Evolutionary conservation across 2,888 invertebrate genomes (phyloP).

Genomic region (Holacanthella duospinosa): DNA sequence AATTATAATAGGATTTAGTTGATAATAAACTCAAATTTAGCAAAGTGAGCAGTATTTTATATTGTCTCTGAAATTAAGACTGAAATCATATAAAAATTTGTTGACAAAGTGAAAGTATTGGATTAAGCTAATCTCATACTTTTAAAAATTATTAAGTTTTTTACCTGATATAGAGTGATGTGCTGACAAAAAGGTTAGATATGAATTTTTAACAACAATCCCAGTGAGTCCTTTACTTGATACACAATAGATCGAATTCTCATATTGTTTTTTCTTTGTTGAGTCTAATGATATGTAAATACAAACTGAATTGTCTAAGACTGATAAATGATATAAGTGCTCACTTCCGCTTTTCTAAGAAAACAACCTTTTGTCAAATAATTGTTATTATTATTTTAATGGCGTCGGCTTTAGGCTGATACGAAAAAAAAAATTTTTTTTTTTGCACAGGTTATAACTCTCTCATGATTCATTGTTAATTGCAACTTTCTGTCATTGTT

Average conservation of each 20-base stretch:
- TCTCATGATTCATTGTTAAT: too few species aligned
- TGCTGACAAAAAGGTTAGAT: too few species aligned
- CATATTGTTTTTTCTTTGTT: background rate
- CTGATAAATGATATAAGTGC: background rate
- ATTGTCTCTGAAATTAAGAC: too few species aligned
- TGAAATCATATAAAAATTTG: too few species aligned
- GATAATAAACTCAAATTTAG: too few species aligned
- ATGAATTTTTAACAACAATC: too few species aligned
- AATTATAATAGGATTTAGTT: too few species aligned
- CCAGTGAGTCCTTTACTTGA: background rate
- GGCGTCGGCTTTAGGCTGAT: background rate
- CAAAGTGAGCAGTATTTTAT: too few species aligned
- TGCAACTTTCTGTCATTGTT: background rate
- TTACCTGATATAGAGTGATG: background rate
- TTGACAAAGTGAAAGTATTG: too few species aligned
- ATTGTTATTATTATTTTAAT: slow-evolving; percentile 3
- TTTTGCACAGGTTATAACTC: background rate
- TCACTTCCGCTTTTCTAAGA: background rate
- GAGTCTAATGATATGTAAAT: background rate
- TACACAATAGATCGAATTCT: background rate
- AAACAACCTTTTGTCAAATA: background rate
- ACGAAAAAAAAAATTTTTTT: background rate
- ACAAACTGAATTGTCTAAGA: background rate
- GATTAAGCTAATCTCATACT: background rate
- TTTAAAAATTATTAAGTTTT: background rate